Conservation (phyloP, 2,113 vertebrate genomes). For the Crotalus tigris region DNA sequence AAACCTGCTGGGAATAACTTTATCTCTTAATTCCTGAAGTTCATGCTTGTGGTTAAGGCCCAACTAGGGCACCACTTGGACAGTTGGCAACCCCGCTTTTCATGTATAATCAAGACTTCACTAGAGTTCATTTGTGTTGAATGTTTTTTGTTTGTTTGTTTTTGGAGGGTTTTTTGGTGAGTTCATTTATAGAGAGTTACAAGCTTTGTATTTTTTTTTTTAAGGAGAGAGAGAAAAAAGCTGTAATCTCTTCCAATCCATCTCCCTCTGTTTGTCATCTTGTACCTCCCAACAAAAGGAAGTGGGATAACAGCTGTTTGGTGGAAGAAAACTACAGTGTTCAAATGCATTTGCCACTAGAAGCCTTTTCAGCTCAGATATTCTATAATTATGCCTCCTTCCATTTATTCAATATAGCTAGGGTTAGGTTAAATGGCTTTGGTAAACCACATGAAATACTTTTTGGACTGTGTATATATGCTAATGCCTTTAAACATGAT, state of each 20-base stretch:
- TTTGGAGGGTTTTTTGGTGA: neutral
- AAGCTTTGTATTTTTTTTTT: neutral
- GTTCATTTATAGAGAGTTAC: neutral
- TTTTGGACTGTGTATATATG: neutral
- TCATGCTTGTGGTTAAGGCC: neutral
- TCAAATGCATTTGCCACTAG: constrained; percentile 14
- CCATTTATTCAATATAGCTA: constrained; percentile 14
- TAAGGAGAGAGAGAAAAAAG: neutral
- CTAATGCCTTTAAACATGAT: constrained; percentile 9
- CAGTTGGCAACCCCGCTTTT: neutral
- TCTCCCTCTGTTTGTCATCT: neutral
- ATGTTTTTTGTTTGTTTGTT: neutral
- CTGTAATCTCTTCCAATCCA: constrained; percentile 24
- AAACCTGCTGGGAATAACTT: neutral
- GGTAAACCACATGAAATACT: constrained; percentile 29
- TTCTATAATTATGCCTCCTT: neutral
- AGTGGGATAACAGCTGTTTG: constrained; percentile 41
- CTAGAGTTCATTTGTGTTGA: neutral
- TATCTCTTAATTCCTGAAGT: neutral
- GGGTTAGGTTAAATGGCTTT: constrained; percentile 31
- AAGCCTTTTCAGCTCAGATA: neutral
- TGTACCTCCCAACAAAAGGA: constrained; percentile 17
- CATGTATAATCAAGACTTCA: neutral
- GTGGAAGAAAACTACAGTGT: neutral
- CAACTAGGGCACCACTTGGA: neutral